phyloP scores from a whole-genome alignment of 1,140 invertebrate genomes.

The Triops longicaudatus region DNA sequence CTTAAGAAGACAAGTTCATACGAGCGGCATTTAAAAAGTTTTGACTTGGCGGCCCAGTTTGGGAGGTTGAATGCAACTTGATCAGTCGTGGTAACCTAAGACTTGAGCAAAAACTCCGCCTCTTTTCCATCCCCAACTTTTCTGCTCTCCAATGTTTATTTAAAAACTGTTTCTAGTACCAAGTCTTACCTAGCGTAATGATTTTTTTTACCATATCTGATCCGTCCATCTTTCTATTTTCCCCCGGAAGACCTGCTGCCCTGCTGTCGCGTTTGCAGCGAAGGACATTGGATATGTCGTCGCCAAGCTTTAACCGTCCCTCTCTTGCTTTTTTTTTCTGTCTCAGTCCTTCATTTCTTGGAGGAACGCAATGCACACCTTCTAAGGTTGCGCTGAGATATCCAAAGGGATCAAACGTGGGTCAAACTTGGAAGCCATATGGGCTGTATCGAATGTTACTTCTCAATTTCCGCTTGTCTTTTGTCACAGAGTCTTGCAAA shows the following conservation, averaged over 20 bases:
- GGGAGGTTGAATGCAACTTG: background rate
- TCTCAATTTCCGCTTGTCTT: constrained; percentile 8
- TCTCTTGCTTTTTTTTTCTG: background rate
- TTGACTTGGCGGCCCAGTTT: constrained; percentile 2
- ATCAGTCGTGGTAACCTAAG: background rate
- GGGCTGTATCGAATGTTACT: constrained; percentile 5
- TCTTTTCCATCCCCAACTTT: background rate
- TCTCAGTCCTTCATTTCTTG: background rate
- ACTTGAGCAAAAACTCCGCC: background rate
- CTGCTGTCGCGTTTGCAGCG: background rate
- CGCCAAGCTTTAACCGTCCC: background rate
- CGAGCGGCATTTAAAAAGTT: no score
- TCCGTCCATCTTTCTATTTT: background rate
- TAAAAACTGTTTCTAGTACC: background rate
- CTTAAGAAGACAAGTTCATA: no score
- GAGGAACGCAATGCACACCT: background rate
- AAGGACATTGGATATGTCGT: background rate
- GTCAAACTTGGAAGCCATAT: constrained; percentile 11
- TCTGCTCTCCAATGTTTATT: background rate
- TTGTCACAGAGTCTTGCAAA: background rate
- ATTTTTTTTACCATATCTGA: background rate
- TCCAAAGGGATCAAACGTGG: constrained; percentile 2
- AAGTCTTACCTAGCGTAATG: background rate
- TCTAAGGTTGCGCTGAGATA: background rate
- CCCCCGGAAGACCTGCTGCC: constrained; percentile 1